Conservation (phyloP, 2,113 vertebrate species). For the Lipotes vexillifer region DNA sequence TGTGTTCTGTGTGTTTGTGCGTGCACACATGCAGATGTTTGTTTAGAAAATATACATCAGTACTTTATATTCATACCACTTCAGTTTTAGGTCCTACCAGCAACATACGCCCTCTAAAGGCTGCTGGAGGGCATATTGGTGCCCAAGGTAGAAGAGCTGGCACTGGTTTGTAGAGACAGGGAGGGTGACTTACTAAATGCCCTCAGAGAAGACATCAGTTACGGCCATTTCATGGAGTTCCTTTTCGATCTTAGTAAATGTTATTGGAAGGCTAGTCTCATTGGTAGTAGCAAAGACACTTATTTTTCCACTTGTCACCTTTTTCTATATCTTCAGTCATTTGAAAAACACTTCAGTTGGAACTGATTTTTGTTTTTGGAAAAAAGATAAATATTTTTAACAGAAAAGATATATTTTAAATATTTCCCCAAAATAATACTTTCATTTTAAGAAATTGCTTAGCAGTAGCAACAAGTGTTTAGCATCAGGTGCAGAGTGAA, state of each 20-base stretch:
- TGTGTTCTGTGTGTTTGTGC: neutral
- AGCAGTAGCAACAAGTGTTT: conserved; percentile 8
- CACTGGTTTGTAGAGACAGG: neutral
- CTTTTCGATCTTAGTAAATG: conserved; percentile 36
- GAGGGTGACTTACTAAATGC: conserved; percentile 24
- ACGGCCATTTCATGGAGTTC: conserved; percentile 7
- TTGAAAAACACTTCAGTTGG: conserved; percentile 54
- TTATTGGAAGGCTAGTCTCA: conserved; percentile 26
- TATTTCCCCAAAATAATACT: conserved; percentile 74
- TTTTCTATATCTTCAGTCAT: conserved; percentile 55
- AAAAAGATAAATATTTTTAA: conserved; percentile 78
- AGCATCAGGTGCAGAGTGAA: conserved; percentile 2
- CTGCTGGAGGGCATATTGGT: neutral
- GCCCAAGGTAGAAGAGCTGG: neutral
- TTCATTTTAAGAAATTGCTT: conserved; percentile 65
- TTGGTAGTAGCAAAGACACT: conserved; percentile 39
- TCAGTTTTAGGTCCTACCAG: conserved; percentile 1
- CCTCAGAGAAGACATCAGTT: neutral
- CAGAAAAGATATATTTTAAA: conserved; percentile 83
- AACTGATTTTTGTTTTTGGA: conserved; percentile 69
- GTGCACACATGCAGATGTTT: neutral
- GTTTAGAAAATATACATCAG: neutral
- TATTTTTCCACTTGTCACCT: conserved; percentile 64
- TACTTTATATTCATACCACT: conserved; percentile 3
- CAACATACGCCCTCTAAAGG: neutral